Evolutionary conservation across 2,113 vertebrate species (phyloP), one percentile per base, ranked within the genome.

Genomic region (Garra rufa): DNA sequence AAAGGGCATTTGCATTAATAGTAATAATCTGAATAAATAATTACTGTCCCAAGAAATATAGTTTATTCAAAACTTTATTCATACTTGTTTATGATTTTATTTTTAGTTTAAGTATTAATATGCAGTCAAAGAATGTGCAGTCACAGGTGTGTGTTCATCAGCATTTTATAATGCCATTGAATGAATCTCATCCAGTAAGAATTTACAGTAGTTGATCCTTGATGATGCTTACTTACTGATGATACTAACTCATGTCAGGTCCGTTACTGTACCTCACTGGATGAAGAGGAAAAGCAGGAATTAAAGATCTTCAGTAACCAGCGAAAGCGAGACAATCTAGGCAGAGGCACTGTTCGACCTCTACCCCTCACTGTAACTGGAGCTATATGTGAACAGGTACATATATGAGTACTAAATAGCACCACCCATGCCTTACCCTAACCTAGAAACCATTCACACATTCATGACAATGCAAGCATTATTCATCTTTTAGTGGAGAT

Each of bases 271-370:
- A 98, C 97, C 88, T 96, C 95, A 0, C 82, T 99, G 95, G 97
- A 99, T 38, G 97, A 99, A 83, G 98, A 99, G 28, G 98, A 99
- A 90, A 99, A 98, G 89, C 94, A 97, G 81, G 98, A 99, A 88
- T 95, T 99, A 43, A 98, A 98, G 90, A 93, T 99, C 52, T 99
- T 99, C 93, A 99, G 98, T 89, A 97, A 95, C 88, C 98, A 99
- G 88, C 93, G 98, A 83, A 99, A 99, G 89, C 95, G 97, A 44
- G 98, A 99, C 88, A 99, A 96, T 85, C 85, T 99, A 92, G 98
- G 98, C 41, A 91, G 98, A 88, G 98, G 98, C 87, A 99, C 96
- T 4, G 97, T 98, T 43, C 94, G 98, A 5, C 97, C 97, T 0
- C 98, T 99, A 84, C 98, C 98, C 0, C 95, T 97, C 76, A 99